Percentiles rank a stretch among this genome's conserved stretches.
Conservation (phyloP, 2,888 invertebrate species). For the Villa cingulata region DNA sequence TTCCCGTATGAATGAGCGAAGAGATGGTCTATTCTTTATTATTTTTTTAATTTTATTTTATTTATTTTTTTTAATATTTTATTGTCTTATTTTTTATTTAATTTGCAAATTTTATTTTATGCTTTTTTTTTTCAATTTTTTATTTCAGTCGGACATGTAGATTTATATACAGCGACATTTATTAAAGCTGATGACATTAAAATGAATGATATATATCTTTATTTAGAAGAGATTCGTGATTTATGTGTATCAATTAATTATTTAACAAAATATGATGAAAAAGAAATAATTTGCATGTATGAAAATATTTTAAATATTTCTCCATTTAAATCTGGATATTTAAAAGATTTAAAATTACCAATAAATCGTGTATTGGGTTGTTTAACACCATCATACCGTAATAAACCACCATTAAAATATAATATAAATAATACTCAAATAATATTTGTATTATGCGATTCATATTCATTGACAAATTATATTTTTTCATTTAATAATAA, state of each 20-base stretch:
- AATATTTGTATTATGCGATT: slow-evolving; percentile 20
- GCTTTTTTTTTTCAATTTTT: background rate
- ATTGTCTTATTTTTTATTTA: too few relatives aligned
- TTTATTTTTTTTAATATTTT: too few relatives aligned
- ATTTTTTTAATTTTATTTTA: too few relatives aligned
- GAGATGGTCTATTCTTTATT: too few relatives aligned
- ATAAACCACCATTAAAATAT: slow-evolving; percentile 20
- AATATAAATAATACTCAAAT: slow-evolving; percentile 23
- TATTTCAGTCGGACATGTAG: slow-evolving; percentile 21
- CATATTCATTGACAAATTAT: background rate
- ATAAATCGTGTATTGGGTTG: slow-evolving; percentile 20
- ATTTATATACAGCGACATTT: slow-evolving; percentile 14
- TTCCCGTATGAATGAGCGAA: too few relatives aligned
- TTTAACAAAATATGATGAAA: slow-evolving; percentile 14
- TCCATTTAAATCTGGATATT: background rate
- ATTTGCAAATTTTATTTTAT: too few relatives aligned
- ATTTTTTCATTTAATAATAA: background rate
- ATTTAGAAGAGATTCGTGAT: slow-evolving; percentile 21
- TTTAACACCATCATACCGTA: slow-evolving; percentile 22
- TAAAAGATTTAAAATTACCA: background rate
- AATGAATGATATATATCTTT: slow-evolving; percentile 15
- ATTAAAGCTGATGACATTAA: slow-evolving; percentile 18
- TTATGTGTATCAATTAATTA: slow-evolving; percentile 17
- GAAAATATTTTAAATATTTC: slow-evolving; percentile 15
- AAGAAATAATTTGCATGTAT: slow-evolving; percentile 17